phyloP scores from a whole-genome alignment of 2,888 invertebrate species.

The Amiota minor region DNA sequence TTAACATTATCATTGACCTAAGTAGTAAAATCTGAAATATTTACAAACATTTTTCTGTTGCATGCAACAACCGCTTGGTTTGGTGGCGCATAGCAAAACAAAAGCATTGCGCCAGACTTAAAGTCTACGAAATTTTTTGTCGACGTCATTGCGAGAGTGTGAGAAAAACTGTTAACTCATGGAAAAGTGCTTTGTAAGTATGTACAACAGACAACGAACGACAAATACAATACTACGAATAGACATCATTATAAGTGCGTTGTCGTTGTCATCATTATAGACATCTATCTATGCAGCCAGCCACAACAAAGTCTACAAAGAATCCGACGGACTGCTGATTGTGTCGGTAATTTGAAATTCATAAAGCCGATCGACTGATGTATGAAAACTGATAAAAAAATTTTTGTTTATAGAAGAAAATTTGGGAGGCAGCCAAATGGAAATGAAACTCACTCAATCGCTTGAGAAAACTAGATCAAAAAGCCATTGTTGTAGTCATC shows the following conservation, averaged over 20 bases:
- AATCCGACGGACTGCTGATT: not conserved
- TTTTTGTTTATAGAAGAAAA: not conserved
- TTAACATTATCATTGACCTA: too few relatives aligned
- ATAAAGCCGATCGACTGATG: slow-evolving; percentile 56
- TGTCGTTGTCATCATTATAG: too few relatives aligned
- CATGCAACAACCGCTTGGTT: too few relatives aligned
- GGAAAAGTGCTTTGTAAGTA: not conserved
- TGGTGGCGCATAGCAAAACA: too few relatives aligned
- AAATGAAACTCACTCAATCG: not conserved
- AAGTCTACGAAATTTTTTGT: slow-evolving; percentile 64
- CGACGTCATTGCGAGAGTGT: slow-evolving; percentile 29
- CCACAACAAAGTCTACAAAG: slow-evolving; percentile 26
- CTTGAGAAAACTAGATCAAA: slow-evolving; percentile 58
- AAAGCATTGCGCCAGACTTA: slow-evolving; percentile 11
- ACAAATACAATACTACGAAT: slow-evolving; percentile 12
- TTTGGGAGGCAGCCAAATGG: too few relatives aligned
- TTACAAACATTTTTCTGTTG: too few relatives aligned
- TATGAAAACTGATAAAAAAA: slow-evolving; percentile 58
- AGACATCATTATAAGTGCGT: slow-evolving; percentile 28
- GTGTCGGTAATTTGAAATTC: slow-evolving; percentile 50
- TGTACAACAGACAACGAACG: slow-evolving; percentile 6
- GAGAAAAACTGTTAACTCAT: slow-evolving; percentile 26
- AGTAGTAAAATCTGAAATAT: too few relatives aligned
- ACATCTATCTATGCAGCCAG: slow-evolving; percentile 44
- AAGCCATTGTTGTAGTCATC: slow-evolving; percentile 49